These are phyloP conservation scores for Eupleurogrammus muticus DNA, from an alignment of 2,797 vertebrate genomes.

Conservation along the genomic window DNA sequence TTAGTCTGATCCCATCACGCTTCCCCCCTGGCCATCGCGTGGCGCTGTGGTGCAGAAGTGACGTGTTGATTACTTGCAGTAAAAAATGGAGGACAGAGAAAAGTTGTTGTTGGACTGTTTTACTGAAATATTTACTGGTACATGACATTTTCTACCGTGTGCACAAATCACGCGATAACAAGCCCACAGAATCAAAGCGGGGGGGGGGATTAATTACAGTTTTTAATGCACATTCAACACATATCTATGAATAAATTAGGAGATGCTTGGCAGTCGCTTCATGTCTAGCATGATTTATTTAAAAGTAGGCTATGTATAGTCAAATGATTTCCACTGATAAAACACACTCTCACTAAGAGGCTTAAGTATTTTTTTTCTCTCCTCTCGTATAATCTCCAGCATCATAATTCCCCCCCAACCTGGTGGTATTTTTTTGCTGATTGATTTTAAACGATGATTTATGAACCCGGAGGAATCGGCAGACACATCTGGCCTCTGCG, in stretches of 20 bases:
- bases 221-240: conserved; percentile 39
- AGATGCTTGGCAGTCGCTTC: conserved; percentile 30
- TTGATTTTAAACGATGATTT: conserved; percentile 43
- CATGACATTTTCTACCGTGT: conserved; percentile 15
- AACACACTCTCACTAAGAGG: conserved; percentile 44
- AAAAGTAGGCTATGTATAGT: conserved; percentile 47
- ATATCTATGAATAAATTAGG: conserved; percentile 42
- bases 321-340: conserved; percentile 50
- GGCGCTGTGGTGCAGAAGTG: conserved; percentile 77
- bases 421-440: conserved; percentile 34
- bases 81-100: conserved; percentile 61
- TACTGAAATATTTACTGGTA: conserved; percentile 36
- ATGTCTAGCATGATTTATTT: conserved; percentile 49
- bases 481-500: conserved; percentile 65
- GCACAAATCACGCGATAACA: conserved; percentile 27
- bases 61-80: conserved; percentile 38
- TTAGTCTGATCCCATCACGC: conserved; percentile 33
- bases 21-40: conserved; percentile 77
- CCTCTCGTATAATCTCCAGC: conserved; percentile 46
- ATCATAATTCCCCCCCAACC: conserved; percentile 38
- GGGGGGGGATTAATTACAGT: conserved; percentile 22
- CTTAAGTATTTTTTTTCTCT: conserved; percentile 51
- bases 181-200: conserved; percentile 13
- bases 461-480: conserved; percentile 37
- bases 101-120: conserved; percentile 26